phyloP scores from a whole-genome alignment of 2,888 invertebrate genomes.

The Cerceris ruficornis region DNA sequence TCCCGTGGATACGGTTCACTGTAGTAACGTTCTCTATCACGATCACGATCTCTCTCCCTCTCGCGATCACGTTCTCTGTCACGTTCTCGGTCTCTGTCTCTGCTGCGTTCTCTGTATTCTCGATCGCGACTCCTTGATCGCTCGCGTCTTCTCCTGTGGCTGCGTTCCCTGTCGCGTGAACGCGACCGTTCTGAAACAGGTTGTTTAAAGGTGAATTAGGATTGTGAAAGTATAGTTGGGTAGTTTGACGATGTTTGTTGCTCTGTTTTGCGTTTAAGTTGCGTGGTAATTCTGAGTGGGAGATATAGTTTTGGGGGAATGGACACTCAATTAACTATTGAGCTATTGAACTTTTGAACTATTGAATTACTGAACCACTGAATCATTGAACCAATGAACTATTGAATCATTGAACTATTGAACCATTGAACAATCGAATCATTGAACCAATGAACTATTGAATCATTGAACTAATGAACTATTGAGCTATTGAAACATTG shows the following conservation, averaged over 20 bases:
- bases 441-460: not conserved
- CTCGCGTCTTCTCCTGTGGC: conserved; percentile 86
- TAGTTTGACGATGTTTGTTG: too few relatives aligned
- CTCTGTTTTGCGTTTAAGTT: too few relatives aligned
- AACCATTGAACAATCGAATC: not conserved
- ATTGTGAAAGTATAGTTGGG: too few relatives aligned
- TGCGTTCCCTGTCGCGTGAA: conserved; percentile 83
- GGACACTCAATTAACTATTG: not conserved
- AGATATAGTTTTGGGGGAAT: too few relatives aligned
- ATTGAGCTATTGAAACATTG: not conserved
- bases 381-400: not conserved
- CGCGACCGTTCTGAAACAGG: conserved; percentile 81
- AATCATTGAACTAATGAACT: not conserved
- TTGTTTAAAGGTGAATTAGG: not conserved
- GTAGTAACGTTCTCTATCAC: conserved; percentile 82
- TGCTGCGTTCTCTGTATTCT: conserved; percentile 84
- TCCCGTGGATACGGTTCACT: conserved; percentile 84
- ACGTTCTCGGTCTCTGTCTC: conserved; percentile 83
- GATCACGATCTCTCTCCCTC: conserved; percentile 83
- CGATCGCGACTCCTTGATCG: conserved; percentile 88
- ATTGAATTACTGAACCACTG: not conserved
- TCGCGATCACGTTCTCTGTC: conserved; percentile 83
- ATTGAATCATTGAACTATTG: not conserved
- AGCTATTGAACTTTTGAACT: not conserved
- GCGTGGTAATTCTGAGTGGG: too few relatives aligned